phyloP scores from a whole-genome alignment of 1,140 invertebrate species.

The Hypsibius dujardini region DNA sequence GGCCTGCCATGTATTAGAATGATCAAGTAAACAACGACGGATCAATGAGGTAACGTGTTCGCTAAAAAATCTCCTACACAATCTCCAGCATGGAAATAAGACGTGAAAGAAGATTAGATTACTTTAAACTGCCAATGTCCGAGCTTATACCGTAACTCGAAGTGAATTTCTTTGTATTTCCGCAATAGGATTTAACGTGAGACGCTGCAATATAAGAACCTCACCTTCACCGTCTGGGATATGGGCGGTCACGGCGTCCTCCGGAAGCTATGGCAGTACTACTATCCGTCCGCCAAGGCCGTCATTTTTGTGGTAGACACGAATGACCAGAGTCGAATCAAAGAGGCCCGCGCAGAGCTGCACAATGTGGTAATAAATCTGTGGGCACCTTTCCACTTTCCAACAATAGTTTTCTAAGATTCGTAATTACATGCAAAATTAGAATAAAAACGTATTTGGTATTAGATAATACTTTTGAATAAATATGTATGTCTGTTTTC shows the following conservation, averaged over 20 bases:
- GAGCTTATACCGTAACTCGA: no score
- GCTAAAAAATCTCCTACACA: no score
- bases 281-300: conserved; percentile 33
- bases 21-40: no score
- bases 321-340: conserved; percentile 35
- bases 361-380: background rate
- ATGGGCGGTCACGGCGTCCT: conserved; percentile 36
- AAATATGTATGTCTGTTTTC: conserved; percentile 38
- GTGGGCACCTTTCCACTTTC: no score
- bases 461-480: conserved; percentile 30
- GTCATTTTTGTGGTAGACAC: conserved; percentile 42
- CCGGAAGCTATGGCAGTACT: conserved; percentile 33
- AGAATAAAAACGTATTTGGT: no score
- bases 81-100: no score
- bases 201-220: conserved; percentile 29
- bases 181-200: conserved; percentile 41
- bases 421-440: no score
- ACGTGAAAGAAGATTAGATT: no score
- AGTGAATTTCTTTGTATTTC: background rate
- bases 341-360: conserved; percentile 35
- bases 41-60: no score
- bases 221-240: conserved; percentile 37
- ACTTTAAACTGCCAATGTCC: no score
- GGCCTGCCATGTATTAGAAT: no score
- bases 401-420: no score